Evolutionary conservation across 1,140 invertebrate species (phyloP), one percentile per base, ranked within the genome.

Genomic region (Manduca sexta): DNA sequence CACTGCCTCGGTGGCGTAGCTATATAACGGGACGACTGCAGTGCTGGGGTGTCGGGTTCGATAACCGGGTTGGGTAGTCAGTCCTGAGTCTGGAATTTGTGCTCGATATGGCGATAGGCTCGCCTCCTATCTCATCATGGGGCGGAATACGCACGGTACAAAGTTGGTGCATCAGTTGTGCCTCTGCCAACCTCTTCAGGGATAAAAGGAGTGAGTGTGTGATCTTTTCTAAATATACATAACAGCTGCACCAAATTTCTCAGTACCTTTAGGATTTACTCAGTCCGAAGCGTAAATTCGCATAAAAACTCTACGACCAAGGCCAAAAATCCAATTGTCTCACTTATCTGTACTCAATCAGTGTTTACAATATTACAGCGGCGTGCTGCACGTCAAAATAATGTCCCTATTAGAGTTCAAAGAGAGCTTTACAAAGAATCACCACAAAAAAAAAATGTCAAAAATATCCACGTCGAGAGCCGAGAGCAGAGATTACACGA

Each of bases 391-490:
- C 70, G 75, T 83, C 81, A 83, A 83, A 83, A 84, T 84, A 83
- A 84, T 83, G 77, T 78, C 77, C 79, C 77, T 80, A 84, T 84
- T 84, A 84, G 66, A 79, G 61, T 55, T 81, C 81, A 81, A 80
- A 80, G 68, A 61, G 70, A 69, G 56, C 66, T 70, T 70, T 78
- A 69, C 79, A 83, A 78, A 80, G 77, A 70, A 82, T 61, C 61
- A 61, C 69, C 64, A 63, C 69, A 67, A 78, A 84, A 70, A 78
- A 84, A 64, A 84, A 81, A 74, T 77, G 72, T 60, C 71, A 78
- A 79, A 76, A 83, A 82, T 73, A 81, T 76, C 67, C 58, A 70
- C 69, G 52, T 53, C 58, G 52, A 60, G 60, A 54, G 58, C 21
- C 21, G 21, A 26, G 60, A 54, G 56, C 63, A 72, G 62, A 82